A percentile compares a stretch with the other conserved stretches of the same genome.
These are phyloP conservation scores for Nipponia nippon DNA, from an alignment of 2,113 vertebrate species.

Conservation along the genomic window DNA sequence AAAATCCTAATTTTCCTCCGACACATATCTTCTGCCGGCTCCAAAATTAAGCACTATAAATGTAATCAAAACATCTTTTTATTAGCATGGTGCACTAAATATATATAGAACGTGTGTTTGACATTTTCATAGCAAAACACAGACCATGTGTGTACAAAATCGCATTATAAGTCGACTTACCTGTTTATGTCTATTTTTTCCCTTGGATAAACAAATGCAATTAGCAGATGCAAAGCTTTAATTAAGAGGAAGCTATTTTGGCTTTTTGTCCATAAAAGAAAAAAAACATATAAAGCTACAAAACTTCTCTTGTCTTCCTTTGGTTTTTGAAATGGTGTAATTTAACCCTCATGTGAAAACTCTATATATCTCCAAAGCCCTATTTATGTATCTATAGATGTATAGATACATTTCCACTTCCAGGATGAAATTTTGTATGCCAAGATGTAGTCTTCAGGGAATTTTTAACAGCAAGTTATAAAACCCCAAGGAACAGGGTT, in stretches of 20 bases:
- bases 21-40: neutral
- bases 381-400: neutral
- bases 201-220: neutral
- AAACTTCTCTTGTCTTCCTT: neutral
- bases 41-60: neutral
- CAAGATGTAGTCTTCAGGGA: neutral
- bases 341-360: neutral
- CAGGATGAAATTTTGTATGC: neutral
- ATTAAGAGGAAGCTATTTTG: constrained; percentile 10
- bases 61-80: neutral
- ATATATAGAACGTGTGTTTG: neutral
- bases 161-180: neutral
- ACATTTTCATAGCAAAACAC: constrained; percentile 29
- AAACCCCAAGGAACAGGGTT: neutral
- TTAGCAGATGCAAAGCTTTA: neutral
- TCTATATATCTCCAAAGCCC: neutral
- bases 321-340: neutral
- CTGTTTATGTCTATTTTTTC: constrained; percentile 12
- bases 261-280: neutral
- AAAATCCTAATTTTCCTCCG: neutral
- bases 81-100: neutral
- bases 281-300: neutral
- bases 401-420: neutral
- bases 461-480: neutral
- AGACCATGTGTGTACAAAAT: neutral